Evolutionary conservation across 2,113 vertebrate genomes (phyloP).

Genomic region (Isurus oxyrinchus): DNA sequence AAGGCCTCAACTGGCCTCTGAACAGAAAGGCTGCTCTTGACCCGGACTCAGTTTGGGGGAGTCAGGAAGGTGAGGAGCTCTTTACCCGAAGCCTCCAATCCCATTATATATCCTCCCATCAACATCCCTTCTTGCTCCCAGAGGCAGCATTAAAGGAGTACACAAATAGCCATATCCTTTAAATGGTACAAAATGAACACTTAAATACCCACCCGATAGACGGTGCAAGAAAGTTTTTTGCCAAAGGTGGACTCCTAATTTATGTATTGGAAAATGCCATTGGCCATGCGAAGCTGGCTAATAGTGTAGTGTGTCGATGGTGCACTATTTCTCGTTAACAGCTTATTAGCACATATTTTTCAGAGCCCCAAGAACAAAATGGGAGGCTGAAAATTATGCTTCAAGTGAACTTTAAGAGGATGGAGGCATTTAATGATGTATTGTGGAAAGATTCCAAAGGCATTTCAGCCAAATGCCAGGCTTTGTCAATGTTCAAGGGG

Average conservation of each 20-base stretch:
- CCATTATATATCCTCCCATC: no score
- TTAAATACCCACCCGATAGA: not conserved
- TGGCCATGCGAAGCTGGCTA: not conserved
- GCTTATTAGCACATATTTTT: not conserved
- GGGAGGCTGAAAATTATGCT: not conserved
- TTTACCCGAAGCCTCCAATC: no score
- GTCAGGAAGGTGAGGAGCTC: no score
- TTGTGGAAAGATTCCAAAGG: not conserved
- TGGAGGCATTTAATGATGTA: not conserved
- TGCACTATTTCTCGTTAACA: not conserved
- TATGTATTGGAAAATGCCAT: not conserved
- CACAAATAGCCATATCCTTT: not conserved
- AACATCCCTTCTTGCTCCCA: no score
- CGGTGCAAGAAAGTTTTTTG: not conserved
- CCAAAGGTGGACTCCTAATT: not conserved
- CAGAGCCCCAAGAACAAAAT: not conserved
- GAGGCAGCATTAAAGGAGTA: not conserved
- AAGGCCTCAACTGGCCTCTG: no score
- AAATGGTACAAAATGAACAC: not conserved
- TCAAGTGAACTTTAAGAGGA: not conserved
- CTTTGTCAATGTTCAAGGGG: not conserved
- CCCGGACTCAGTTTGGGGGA: no score
- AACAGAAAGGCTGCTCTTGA: no score
- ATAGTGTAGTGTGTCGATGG: not conserved
- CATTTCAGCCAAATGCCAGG: not conserved